Evolutionary conservation across 2,888 invertebrate species (phyloP).

Genomic region (Andrena trimmerana): DNA sequence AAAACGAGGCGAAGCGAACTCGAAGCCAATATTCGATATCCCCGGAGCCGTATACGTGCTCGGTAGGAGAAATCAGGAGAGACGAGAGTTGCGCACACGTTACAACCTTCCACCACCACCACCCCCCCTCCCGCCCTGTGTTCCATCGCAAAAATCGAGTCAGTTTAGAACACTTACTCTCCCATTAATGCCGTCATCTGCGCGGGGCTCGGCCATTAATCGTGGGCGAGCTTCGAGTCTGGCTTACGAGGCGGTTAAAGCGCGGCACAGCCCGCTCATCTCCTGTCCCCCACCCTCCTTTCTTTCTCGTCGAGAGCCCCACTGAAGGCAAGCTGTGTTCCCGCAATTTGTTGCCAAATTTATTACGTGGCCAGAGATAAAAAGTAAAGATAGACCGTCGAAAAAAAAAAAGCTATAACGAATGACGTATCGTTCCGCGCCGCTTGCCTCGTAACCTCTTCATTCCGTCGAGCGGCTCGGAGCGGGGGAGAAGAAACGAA

Average conservation of each 20-base stretch:
- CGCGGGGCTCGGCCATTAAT: conserved; percentile 67
- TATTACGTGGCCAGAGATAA: conserved; percentile 70
- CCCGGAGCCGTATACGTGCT: conserved; percentile 20
- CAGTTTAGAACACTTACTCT: conserved; percentile 67
- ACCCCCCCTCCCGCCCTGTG: background rate
- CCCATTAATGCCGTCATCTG: conserved; percentile 73
- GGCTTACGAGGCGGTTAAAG: conserved; percentile 68
- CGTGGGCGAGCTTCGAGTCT: conserved; percentile 60
- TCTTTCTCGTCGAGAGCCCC: conserved; percentile 37
- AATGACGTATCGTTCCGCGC: conserved; percentile 69
- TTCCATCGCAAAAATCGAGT: conserved; percentile 60
- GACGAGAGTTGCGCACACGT: background rate
- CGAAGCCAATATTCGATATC: conserved; percentile 24
- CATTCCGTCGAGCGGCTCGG: conserved; percentile 44
- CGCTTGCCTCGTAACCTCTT: conserved; percentile 66
- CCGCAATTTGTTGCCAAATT: conserved; percentile 75
- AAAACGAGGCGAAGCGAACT: background rate
- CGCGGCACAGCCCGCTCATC: conserved; percentile 57
- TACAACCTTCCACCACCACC: too few relatives aligned
- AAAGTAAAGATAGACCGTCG: conserved; percentile 65
- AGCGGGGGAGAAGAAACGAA: background rate
- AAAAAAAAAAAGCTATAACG: conserved; percentile 58
- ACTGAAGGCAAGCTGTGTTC: conserved; percentile 71
- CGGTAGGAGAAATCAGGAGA: conserved; percentile 29
- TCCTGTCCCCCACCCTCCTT: conserved; percentile 26